These are phyloP conservation scores for Thaumatotibia leucotreta DNA, from an alignment of 1,140 invertebrate species.

Conservation along the genomic window DNA sequence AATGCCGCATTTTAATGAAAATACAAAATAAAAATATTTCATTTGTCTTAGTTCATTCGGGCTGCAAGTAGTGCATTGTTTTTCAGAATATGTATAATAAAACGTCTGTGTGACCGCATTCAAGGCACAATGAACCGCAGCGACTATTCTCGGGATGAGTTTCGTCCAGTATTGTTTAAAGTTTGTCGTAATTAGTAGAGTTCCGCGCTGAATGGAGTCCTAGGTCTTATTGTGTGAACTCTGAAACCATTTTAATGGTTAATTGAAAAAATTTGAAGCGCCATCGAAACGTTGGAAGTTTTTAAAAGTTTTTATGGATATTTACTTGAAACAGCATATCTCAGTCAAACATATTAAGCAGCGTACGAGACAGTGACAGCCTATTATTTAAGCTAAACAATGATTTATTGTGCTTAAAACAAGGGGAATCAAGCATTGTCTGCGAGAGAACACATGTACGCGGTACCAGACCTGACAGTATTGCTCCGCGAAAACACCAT, in stretches of 20 bases:
- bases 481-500: background rate
- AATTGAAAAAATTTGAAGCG: conserved; percentile 24
- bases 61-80: conserved; percentile 68
- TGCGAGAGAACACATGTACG: background rate
- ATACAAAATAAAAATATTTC: conserved; percentile 54
- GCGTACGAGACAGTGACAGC: background rate
- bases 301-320: background rate
- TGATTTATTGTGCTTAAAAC: conserved; percentile 5
- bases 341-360: background rate
- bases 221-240: conserved; percentile 58
- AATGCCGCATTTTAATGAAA: conserved; percentile 27
- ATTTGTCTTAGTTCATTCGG: conserved; percentile 71
- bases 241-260: conserved; percentile 45
- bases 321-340: background rate
- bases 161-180: conserved; percentile 76
- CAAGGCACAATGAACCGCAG: conserved; percentile 65
- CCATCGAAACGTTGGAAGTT: background rate
- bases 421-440: background rate
- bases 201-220: conserved; percentile 62
- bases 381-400: conserved; percentile 10
- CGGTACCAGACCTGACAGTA: background rate
- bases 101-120: conserved; percentile 72
- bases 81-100: conserved; percentile 73
- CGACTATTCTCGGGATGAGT: conserved; percentile 68
- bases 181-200: conserved; percentile 74